These are phyloP conservation scores for Mustela nigripes DNA, from an alignment of 2,113 vertebrate species.

Conservation along the genomic window DNA sequence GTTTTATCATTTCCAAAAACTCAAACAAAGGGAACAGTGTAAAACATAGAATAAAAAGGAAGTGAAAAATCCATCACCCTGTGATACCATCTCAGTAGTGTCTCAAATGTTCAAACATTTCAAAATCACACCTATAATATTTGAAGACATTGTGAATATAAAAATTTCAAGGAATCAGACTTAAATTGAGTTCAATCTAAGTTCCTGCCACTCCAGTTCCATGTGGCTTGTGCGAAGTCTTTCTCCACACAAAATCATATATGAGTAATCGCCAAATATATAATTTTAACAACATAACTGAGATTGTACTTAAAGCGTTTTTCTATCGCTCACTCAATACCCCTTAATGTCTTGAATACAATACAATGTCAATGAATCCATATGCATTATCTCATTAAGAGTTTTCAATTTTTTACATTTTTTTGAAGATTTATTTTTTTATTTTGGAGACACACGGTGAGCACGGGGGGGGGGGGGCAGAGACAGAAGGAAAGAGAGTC, in stretches of 20 bases:
- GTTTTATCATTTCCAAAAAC: background rate
- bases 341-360: background rate
- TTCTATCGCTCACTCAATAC: background rate
- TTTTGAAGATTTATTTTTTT: background rate
- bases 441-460: background rate
- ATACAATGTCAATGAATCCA: background rate
- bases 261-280: background rate
- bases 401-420: background rate
- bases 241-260: background rate
- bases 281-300: background rate
- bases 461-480: background rate
- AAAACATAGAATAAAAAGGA: background rate
- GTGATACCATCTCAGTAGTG: background rate
- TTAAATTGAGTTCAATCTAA: background rate
- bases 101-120: slow-evolving; percentile 5
- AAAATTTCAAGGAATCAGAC: background rate
- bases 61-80: background rate
- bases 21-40: background rate
- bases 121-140: background rate
- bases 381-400: background rate
- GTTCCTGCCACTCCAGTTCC: background rate
- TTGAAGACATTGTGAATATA: background rate
- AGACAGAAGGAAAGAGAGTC: background rate
- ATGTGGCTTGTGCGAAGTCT: background rate
- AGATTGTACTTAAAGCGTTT: background rate